A percentile compares a stretch with the other conserved stretches of the same genome.
Conservation (phyloP, 2,797 vertebrate genomes). For the Acanthurus tractus region DNA sequence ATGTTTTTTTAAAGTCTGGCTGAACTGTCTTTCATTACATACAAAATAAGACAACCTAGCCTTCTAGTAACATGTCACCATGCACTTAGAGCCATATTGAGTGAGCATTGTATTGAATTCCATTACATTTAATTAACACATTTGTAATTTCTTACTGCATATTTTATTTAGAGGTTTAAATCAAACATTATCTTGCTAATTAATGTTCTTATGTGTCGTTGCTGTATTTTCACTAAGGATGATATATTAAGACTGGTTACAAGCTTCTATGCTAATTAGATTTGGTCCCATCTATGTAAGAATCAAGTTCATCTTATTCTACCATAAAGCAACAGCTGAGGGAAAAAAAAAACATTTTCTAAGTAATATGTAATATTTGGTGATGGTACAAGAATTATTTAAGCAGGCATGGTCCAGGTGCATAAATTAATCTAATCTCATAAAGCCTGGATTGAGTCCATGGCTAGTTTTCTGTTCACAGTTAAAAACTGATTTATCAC, state of each 20-base stretch:
- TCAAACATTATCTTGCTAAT: neutral
- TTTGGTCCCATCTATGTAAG: neutral
- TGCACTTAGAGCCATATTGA: neutral
- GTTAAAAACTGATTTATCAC: constrained; percentile 23
- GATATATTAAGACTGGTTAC: neutral
- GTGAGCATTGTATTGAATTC: neutral
- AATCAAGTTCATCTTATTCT: constrained; percentile 1
- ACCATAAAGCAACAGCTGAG: neutral
- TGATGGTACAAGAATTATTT: no score
- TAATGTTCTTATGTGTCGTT: neutral
- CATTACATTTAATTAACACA: neutral
- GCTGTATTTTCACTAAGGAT: neutral
- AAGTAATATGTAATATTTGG: no score
- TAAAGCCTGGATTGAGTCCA: constrained; percentile 29
- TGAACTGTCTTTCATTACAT: constrained; percentile 20
- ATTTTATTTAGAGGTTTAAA: neutral
- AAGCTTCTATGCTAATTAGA: neutral
- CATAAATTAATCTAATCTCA: constrained; percentile 24
- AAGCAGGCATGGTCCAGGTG: neutral
- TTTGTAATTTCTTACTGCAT: neutral
- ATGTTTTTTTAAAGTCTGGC: constrained; percentile 12
- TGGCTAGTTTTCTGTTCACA: constrained; percentile 7
- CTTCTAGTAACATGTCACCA: neutral
- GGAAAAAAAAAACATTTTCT: neutral
- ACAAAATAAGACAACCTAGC: neutral